Percentiles rank a stretch among this genome's conserved stretches.
Evolutionary conservation across 2,888 invertebrate genomes (phyloP).

Genomic region (Oligia fasciuncula): DNA sequence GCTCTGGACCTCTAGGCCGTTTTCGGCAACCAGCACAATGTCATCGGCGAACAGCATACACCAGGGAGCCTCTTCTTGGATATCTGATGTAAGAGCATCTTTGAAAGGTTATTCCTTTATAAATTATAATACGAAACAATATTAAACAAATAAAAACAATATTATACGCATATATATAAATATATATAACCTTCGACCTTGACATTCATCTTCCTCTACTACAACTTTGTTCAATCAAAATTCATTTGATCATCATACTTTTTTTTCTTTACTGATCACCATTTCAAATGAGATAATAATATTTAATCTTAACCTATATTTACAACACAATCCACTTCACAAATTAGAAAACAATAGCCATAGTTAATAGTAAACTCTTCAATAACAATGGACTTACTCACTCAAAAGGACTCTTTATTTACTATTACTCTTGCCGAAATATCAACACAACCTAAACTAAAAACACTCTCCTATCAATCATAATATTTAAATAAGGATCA

Average conservation of each 20-base stretch:
- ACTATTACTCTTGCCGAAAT: slow-evolving; percentile 32
- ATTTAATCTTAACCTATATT: slow-evolving; percentile 35
- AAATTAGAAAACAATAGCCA: slow-evolving; percentile 44
- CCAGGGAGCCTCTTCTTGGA: too few species aligned
- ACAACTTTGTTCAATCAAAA: background rate
- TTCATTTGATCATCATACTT: background rate
- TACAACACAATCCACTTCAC: slow-evolving; percentile 35
- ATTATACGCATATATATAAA: background rate
- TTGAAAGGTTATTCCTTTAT: background rate
- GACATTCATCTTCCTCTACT: background rate
- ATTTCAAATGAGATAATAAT: slow-evolving; percentile 23
- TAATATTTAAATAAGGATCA: slow-evolving; percentile 41
- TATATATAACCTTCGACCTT: background rate
- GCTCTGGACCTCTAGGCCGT: too few species aligned
- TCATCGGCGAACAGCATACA: too few species aligned
- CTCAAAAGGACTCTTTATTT: slow-evolving; percentile 39
- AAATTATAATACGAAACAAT: background rate
- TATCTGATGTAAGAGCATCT: too few species aligned
- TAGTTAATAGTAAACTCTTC: slow-evolving; percentile 41
- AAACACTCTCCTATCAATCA: slow-evolving; percentile 49
- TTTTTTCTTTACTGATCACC: background rate
- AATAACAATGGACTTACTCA: slow-evolving; percentile 57
- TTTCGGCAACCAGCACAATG: too few species aligned
- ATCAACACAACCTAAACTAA: slow-evolving; percentile 39
- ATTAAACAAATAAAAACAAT: background rate